phyloP scores from a whole-genome alignment of 2,113 vertebrate genomes.

The Neodontobutis hainanensis region DNA sequence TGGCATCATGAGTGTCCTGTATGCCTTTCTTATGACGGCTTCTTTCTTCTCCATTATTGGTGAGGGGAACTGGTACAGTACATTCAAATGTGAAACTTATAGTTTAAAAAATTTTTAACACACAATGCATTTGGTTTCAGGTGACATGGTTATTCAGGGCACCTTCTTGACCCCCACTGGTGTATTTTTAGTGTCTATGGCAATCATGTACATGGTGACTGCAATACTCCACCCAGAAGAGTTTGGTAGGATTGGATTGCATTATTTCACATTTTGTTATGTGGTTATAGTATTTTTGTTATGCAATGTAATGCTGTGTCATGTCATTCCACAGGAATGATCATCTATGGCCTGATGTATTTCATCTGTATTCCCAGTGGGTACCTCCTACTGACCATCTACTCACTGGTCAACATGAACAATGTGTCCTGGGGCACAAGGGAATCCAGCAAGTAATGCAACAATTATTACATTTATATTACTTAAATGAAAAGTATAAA shows the following conservation, averaged over 20 bases:
- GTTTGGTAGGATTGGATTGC: constrained; percentile 54
- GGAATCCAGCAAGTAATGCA: constrained; percentile 74
- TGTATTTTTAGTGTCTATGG: constrained; percentile 80
- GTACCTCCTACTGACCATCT: constrained; percentile 83
- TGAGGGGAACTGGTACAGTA: constrained; percentile 39
- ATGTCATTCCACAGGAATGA: constrained; percentile 59
- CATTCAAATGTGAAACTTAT: background rate
- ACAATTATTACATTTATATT: background rate
- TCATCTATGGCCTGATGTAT: constrained; percentile 83
- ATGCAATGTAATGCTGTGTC: background rate
- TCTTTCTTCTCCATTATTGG: constrained; percentile 82
- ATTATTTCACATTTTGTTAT: background rate
- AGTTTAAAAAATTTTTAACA: background rate
- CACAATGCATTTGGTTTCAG: constrained; percentile 44
- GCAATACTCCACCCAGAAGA: constrained; percentile 81
- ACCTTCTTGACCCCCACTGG: constrained; percentile 82
- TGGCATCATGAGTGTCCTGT: constrained; percentile 78
- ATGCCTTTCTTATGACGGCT: constrained; percentile 84
- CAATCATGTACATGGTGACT: constrained; percentile 76
- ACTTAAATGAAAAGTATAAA: too few relatives aligned
- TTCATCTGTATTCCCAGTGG: constrained; percentile 85
- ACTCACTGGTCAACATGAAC: constrained; percentile 85
- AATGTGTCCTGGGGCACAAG: constrained; percentile 84
- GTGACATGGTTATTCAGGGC: constrained; percentile 77
- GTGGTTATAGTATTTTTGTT: too few relatives aligned